phyloP scores from a whole-genome alignment of 2,797 vertebrate genomes.

The Zenarchopterus dispar region DNA sequence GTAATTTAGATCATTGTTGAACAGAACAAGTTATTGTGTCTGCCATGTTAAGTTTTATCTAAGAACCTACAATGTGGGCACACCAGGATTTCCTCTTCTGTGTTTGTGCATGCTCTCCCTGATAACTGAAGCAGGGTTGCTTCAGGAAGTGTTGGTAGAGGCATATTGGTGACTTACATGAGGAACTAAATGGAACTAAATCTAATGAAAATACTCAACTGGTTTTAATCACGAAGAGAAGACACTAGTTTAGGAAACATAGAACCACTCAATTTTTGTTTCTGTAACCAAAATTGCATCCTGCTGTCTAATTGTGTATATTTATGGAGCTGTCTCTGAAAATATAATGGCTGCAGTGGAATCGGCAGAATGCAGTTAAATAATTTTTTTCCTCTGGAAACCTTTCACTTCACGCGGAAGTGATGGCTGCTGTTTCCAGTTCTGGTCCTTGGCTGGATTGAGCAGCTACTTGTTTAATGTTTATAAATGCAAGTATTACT shows the following conservation, averaged over 20 bases:
- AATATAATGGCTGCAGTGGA: no score
- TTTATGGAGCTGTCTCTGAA: no score
- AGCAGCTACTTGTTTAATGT: no score
- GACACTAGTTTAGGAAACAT: not conserved
- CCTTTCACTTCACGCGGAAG: no score
- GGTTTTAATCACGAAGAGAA: not conserved
- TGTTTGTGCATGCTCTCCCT: not conserved
- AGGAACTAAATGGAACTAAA: slow-evolving; percentile 13
- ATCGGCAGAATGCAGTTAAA: no score
- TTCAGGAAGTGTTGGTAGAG: slow-evolving; percentile 6
- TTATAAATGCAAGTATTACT: no score
- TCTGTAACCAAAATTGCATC: no score
- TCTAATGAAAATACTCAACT: not conserved
- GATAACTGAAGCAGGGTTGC: slow-evolving; percentile 8
- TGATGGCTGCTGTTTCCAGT: no score
- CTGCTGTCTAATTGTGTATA: no score
- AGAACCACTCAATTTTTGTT: no score
- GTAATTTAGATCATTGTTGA: not conserved
- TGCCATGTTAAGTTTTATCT: not conserved
- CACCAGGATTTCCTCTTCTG: slow-evolving; percentile 24
- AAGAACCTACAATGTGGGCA: not conserved
- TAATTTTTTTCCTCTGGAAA: no score
- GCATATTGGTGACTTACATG: slow-evolving; percentile 13
- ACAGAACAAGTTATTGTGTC: not conserved
- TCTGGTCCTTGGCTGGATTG: no score